These are phyloP conservation scores for Pteruthius melanotis DNA, from an alignment of 2,113 vertebrate genomes.

Conservation along the genomic window DNA sequence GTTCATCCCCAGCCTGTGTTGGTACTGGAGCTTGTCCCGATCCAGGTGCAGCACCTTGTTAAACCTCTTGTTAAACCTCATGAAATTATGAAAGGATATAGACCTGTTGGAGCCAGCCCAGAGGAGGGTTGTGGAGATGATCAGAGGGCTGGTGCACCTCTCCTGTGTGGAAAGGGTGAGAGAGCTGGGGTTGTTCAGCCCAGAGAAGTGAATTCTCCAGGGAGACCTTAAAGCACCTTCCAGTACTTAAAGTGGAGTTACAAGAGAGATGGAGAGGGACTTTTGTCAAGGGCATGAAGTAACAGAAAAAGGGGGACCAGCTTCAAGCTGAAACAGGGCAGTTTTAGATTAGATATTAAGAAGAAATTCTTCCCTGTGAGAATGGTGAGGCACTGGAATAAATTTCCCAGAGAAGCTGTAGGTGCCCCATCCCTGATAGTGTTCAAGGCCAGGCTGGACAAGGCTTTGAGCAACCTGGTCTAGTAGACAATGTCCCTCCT, in stretches of 20 bases:
- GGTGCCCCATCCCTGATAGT: neutral
- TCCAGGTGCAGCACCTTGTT: neutral
- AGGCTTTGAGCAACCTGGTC: neutral
- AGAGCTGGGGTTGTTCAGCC: neutral
- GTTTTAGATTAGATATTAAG: neutral
- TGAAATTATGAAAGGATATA: neutral
- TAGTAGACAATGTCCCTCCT: neutral
- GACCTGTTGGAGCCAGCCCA: neutral
- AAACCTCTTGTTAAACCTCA: neutral
- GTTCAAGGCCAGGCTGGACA: neutral
- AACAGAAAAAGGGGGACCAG: neutral
- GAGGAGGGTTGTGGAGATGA: neutral
- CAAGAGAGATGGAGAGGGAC: neutral
- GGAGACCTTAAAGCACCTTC: neutral
- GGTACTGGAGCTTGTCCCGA: rapidly evolving
- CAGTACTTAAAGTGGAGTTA: neutral
- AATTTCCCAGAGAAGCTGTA: neutral
- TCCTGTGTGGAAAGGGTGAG: neutral
- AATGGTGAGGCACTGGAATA: neutral
- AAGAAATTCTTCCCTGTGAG: neutral
- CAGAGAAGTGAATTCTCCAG: neutral
- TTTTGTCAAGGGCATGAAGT: neutral
- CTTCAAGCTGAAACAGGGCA: neutral
- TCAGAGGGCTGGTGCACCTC: neutral
- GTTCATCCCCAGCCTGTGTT: neutral